A percentile compares a stretch with the other conserved stretches of the same genome.
phyloP scores from a whole-genome alignment of 2,797 vertebrate species.

The Podarcis siculus region DNA sequence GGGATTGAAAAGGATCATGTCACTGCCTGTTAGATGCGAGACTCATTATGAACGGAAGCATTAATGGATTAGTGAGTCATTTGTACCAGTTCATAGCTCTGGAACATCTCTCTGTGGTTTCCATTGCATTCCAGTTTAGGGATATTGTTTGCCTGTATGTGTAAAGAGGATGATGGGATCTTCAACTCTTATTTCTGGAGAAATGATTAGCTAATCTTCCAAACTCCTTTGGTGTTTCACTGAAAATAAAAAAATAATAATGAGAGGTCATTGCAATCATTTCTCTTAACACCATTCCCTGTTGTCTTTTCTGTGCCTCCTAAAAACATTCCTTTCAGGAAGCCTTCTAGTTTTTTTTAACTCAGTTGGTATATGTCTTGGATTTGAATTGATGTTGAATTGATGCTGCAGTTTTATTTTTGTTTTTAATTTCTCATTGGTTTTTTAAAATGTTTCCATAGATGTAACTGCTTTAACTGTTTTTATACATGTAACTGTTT shows the following conservation, averaged over 20 bases:
- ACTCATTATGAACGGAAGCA: conserved; percentile 59
- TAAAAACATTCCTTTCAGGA: too few relatives aligned
- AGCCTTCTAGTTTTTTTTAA: too few relatives aligned
- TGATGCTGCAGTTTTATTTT: too few relatives aligned
- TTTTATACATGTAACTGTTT: too few relatives aligned
- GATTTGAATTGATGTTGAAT: too few relatives aligned
- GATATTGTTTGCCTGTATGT: conserved; percentile 33
- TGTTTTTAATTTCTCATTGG: too few relatives aligned
- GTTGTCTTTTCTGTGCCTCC: too few relatives aligned
- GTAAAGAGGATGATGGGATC: conserved; percentile 38
- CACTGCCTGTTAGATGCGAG: conserved; percentile 64
- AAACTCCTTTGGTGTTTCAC: conserved; percentile 5
- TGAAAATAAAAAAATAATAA: not conserved
- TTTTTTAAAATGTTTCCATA: too few relatives aligned
- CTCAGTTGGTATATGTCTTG: too few relatives aligned
- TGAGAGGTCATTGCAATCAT: not conserved
- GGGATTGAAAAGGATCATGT: conserved; percentile 50
- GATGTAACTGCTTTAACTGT: too few relatives aligned
- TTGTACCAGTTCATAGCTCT: conserved; percentile 54
- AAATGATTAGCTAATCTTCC: conserved; percentile 43
- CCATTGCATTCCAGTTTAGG: conserved; percentile 51
- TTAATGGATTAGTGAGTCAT: conserved; percentile 73
- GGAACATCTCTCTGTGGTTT: conserved; percentile 54
- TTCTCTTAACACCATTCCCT: not conserved
- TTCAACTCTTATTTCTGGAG: not conserved